Base-by-base conservation (phyloP, 2,113 vertebrate genomes). In the Eublepharis macularius region DNA sequence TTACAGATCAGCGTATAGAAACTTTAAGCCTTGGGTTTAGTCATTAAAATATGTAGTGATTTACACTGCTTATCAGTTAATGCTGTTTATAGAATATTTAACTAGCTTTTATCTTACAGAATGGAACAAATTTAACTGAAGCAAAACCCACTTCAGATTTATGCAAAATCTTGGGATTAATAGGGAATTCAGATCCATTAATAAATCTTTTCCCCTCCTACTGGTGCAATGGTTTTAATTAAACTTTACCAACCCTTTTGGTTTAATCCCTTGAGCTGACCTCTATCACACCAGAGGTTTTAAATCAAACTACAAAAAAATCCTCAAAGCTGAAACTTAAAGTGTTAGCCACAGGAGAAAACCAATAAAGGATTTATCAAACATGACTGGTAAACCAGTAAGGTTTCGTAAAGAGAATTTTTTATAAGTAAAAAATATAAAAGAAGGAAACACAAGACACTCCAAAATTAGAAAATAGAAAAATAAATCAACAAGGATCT, bases 241-340 rank as follows among this genome's bases (percentile, higher is more conserved):
- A 96, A 95, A 95, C 85, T 94, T 94, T 34, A 83, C 69, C 93
- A 94, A 95, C 82, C 87, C 80, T 87, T 93, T 87, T 87, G 75
- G 76, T 92, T 94, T 95, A 93, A 95, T 95, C 92, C 90, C 88
- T 88, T 36, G 54, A 94, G 92, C 87, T 76, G 82, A 91, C 86
- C 90, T 90, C 84, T 74, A 94, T 86, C 95, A 94, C 85, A 95
- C 86, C 87, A 92, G 72, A 94, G 72, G 29, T 86, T 96, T 95
- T 94, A 94, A 96, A 95, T 95, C 83, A 93, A 93, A 94, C 79
- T 88, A 54, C 78, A 92, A 93, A 65, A 74, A 96, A 94, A 87
- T 86, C 21, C 78, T 93, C 76, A 90, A 86, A 95, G 91, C 76
- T 94, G 54, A 79, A 84, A 92, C 81, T 90, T 92, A 82, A 92